Evolutionary conservation across 2,888 invertebrate species (phyloP).

Genomic region (Oegoconia quadripuncta): DNA sequence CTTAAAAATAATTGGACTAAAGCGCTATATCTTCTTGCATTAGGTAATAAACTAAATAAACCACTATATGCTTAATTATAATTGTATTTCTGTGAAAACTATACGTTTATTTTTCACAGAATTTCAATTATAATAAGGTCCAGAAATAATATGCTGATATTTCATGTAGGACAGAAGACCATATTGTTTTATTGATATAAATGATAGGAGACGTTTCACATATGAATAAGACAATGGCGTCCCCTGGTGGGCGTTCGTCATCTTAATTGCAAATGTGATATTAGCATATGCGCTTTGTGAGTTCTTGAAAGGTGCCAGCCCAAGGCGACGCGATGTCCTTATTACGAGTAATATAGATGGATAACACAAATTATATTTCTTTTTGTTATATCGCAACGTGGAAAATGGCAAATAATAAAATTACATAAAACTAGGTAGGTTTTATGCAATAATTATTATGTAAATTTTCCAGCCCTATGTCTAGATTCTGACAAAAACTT

Average conservation of each 20-base stretch:
- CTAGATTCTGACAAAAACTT: too few relatives aligned
- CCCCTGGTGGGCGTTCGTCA: slow-evolving; percentile 61
- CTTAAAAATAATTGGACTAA: too few relatives aligned
- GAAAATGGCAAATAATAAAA: too few relatives aligned
- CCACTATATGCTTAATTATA: too few relatives aligned
- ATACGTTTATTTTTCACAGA: neutral
- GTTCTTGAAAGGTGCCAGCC: slow-evolving; percentile 60
- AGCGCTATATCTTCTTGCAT: too few relatives aligned
- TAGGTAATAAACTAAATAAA: too few relatives aligned
- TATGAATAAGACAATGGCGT: slow-evolving; percentile 64
- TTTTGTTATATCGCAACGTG: too few relatives aligned
- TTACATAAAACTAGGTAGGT: too few relatives aligned
- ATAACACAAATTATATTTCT: neutral
- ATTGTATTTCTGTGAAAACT: neutral
- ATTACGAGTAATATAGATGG: slow-evolving; percentile 28
- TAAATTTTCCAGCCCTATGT: too few relatives aligned
- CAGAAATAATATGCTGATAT: slow-evolving; percentile 1
- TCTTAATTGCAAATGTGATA: slow-evolving; percentile 74
- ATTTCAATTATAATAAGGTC: neutral
- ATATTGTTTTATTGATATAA: slow-evolving; percentile 33
- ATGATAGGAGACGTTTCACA: slow-evolving; percentile 43
- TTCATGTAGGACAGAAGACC: slow-evolving; percentile 5
- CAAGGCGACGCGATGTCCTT: slow-evolving; percentile 60
- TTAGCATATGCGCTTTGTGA: slow-evolving; percentile 74
- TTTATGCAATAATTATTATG: too few relatives aligned